Base-by-base conservation (phyloP, 2,797 vertebrate genomes). In the Neomorphus geoffroyi region DNA sequence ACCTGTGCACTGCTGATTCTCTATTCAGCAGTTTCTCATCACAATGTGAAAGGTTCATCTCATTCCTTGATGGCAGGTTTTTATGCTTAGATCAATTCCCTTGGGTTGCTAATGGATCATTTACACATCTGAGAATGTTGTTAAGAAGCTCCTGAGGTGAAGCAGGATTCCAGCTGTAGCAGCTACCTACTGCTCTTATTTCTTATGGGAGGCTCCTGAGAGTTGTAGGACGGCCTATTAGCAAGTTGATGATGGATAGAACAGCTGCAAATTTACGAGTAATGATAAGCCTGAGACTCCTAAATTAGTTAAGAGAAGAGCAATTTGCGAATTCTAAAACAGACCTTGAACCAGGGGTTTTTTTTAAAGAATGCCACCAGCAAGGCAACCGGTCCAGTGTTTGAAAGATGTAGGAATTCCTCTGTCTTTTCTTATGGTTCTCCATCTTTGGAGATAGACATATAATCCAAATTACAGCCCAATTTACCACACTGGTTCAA, bases 81-180 rank as follows among this genome's bases (percentile, higher is more conserved):
- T 90, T 73, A 60, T 93, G 95, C 95, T 94, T 96, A 93, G 26
- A 93, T 91, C 54, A 96, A 96, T 97, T 96, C 97, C 94, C 96
- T 80, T 32, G 57, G 93, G 97, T 96, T 96, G 78, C 96, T 97
- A 95, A 98, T 97, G 97, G 96, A 96, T 97, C 96, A 94, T 96
- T 97, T 97, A 97, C 97, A 97, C 97, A 97, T 98, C 97, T 97
- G 97, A 97, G 93, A 97, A 97, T 94, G 96, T 86, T 91, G 96
- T 97, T 97, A 97, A 94, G 97, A 95, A 95, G 94, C 91, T 97
- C 95, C 95, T 96, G 96, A 98, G 94, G 86, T 96, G 92, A 75
- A 97, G 97, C 83, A 82, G 35, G 90, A 98, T 92, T 97, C 96
- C 96, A 97, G 93, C 96, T 98, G 93, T 94, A 94, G 96, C 96